Evolutionary conservation across 2,797 vertebrate genomes (phyloP).

Genomic region (Platalea minor): DNA sequence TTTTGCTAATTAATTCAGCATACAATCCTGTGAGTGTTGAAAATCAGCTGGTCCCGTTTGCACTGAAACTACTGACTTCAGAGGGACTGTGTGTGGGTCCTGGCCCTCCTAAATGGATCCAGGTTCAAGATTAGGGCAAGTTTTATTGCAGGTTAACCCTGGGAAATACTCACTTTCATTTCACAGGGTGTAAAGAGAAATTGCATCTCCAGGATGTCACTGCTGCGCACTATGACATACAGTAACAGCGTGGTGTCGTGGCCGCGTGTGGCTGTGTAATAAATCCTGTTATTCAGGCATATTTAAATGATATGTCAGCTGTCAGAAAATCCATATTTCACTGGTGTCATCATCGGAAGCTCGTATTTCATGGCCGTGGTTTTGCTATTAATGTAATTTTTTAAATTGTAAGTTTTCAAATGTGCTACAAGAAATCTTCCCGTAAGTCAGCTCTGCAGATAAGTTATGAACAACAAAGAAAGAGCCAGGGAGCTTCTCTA

Average conservation of each 20-base stretch:
- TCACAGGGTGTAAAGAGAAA: neutral
- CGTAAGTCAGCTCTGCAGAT: neutral
- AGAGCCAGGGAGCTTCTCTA: neutral
- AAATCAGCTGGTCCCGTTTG: neutral
- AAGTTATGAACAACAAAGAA: neutral
- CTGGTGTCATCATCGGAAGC: neutral
- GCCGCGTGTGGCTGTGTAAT: neutral
- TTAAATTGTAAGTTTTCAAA: neutral
- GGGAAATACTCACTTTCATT: neutral
- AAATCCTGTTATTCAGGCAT: neutral
- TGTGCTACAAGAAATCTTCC: neutral
- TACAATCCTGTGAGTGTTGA: neutral
- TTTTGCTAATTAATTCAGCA: neutral
- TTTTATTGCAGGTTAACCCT: neutral
- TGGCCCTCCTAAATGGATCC: neutral
- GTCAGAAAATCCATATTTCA: slow-evolving; percentile 19
- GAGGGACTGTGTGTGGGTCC: neutral
- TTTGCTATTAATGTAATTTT: neutral
- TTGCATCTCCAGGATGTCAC: neutral
- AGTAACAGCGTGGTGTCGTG: neutral
- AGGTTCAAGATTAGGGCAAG: neutral
- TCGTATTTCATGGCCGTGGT: neutral
- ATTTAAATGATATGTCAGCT: slow-evolving; percentile 1
- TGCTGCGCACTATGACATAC: neutral
- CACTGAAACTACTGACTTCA: neutral